Conservation (phyloP, 2,113 vertebrate genomes). For the Ciconia boyciana region DNA sequence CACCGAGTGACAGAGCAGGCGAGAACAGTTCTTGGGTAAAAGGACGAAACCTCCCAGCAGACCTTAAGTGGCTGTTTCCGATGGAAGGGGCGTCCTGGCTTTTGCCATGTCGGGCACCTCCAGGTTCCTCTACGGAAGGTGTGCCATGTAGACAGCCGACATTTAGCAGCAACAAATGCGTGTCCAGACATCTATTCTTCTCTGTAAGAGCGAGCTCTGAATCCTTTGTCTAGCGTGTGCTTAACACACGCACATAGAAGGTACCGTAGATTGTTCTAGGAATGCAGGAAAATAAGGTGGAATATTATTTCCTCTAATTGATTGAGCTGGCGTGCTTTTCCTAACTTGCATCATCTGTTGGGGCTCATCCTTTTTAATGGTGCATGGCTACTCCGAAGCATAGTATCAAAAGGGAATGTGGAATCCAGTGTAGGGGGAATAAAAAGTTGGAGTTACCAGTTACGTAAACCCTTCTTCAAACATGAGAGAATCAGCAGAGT, state of each 20-base stretch:
- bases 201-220: background rate
- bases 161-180: background rate
- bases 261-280: background rate
- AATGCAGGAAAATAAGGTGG: background rate
- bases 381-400: background rate
- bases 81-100: background rate
- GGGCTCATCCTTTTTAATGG: background rate
- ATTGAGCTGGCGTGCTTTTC: background rate
- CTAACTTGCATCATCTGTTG: background rate
- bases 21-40: background rate
- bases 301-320: background rate
- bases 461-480: background rate
- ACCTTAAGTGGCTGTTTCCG: background rate
- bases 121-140: background rate
- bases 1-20: accelerated
- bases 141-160: accelerated
- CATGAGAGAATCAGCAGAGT: background rate
- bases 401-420: background rate
- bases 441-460: background rate
- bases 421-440: background rate
- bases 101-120: background rate
- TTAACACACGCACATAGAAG: background rate
- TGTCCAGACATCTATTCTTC: background rate
- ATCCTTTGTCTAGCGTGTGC: background rate
- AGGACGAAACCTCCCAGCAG: background rate